Percentiles rank a stretch among this genome's conserved stretches.
phyloP scores from a whole-genome alignment of 1,140 invertebrate genomes.

The Charaxes varanes region DNA sequence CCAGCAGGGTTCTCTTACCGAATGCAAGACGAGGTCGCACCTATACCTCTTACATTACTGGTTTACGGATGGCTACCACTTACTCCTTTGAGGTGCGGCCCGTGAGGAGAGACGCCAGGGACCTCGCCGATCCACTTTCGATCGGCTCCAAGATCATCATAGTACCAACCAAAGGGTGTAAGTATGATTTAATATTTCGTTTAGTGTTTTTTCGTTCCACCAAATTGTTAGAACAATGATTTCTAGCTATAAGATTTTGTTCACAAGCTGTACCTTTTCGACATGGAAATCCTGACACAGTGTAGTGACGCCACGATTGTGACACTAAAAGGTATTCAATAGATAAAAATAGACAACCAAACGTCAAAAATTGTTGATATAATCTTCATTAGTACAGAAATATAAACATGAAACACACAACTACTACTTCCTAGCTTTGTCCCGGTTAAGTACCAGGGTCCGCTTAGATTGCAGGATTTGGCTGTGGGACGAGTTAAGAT shows the following conservation, averaged over 20 bases:
- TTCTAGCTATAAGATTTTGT: slow-evolving; percentile 80
- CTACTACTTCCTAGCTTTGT: no score
- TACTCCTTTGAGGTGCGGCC: slow-evolving; percentile 84
- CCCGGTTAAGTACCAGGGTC: no score
- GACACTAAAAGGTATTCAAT: slow-evolving; percentile 26
- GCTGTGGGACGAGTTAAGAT: no score
- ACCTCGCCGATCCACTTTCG: slow-evolving; percentile 56
- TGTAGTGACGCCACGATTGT: slow-evolving; percentile 80
- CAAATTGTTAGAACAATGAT: no score
- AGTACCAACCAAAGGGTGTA: slow-evolving; percentile 86
- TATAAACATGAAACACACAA: no score
- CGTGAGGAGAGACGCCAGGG: slow-evolving; percentile 53
- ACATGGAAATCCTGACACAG: slow-evolving; percentile 85
- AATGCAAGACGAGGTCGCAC: slow-evolving; percentile 38
- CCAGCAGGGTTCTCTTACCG: slow-evolving; percentile 17
- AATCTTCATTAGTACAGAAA: no score
- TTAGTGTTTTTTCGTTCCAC: no score
- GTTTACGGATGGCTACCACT: slow-evolving; percentile 84
- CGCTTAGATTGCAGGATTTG: no score
- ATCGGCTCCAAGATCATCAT: slow-evolving; percentile 76
- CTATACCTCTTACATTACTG: slow-evolving; percentile 76
- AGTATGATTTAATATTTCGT: no score
- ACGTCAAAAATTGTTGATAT: no score
- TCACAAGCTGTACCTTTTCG: slow-evolving; percentile 80
- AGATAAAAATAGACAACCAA: no score